Percentiles rank a stretch among this genome's conserved stretches.
Conservation (phyloP, 2,113 vertebrate genomes). For the Porphyrio hochstetteri region DNA sequence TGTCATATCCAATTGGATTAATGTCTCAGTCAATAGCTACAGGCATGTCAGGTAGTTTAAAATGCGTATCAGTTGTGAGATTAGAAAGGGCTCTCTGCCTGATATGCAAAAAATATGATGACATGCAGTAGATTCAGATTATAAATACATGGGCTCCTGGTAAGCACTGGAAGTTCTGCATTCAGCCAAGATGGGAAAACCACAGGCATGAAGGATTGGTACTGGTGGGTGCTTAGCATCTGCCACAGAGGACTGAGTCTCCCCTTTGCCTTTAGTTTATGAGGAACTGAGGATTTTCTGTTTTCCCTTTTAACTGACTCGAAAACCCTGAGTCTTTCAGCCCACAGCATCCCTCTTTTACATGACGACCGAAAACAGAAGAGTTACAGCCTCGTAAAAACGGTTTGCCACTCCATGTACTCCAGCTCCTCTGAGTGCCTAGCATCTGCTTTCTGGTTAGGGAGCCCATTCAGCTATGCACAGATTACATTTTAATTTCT, state of each 20-base stretch:
- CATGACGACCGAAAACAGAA: neutral
- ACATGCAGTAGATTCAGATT: neutral
- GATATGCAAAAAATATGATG: neutral
- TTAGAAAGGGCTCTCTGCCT: neutral
- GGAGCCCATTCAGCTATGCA: neutral
- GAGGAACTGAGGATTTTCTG: neutral
- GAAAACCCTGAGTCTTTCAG: neutral
- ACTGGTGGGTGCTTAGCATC: neutral
- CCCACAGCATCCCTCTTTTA: neutral
- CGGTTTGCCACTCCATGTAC: neutral
- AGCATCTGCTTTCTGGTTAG: neutral
- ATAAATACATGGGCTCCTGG: neutral
- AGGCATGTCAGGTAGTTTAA: constrained; percentile 29
- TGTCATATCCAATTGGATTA: constrained; percentile 17
- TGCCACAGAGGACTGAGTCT: neutral
- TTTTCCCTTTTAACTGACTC: neutral
- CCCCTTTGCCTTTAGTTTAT: neutral
- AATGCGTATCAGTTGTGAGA: neutral
- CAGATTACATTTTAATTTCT: neutral
- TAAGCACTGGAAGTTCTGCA: neutral
- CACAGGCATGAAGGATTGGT: neutral
- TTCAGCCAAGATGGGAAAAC: neutral
- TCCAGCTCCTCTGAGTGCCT: neutral
- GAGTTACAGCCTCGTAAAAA: neutral
- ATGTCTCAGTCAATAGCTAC: neutral